phyloP scores from a whole-genome alignment of 64 coral and sea anemone species.

The Pocillopora damicornis region DNA sequence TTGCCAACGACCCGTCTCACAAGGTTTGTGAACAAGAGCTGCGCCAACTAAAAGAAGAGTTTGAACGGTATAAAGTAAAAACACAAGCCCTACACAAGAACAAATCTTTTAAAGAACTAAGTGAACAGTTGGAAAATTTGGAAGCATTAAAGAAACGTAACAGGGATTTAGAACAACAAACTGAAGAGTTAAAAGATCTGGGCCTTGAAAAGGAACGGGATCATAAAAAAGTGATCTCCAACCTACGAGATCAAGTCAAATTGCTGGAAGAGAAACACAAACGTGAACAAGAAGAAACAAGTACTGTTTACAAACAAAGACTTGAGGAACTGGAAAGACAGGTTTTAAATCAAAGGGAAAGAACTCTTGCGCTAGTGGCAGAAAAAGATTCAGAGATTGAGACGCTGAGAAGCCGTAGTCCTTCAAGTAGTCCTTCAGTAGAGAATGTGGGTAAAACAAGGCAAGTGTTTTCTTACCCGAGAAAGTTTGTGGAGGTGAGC shows the following conservation, averaged over 20 bases:
- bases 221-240: constrained; percentile 31
- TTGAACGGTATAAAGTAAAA: constrained; percentile 69
- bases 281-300: constrained; percentile 45
- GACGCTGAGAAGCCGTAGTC: constrained; percentile 44
- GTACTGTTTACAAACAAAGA: constrained; percentile 79
- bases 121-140: constrained; percentile 51
- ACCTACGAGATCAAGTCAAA: constrained; percentile 44
- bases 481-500: constrained; percentile 58
- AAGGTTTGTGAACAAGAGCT: constrained; percentile 88
- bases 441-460: constrained; percentile 1
- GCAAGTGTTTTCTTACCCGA: constrained; percentile 56
- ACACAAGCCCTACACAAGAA: constrained; percentile 49
- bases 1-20: constrained; percentile 78
- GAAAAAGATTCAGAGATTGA: constrained; percentile 96
- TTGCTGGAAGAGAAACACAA: constrained; percentile 49
- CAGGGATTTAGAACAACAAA: constrained; percentile 59
- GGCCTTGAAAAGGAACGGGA: constrained; percentile 57
- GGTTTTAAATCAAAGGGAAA: constrained; percentile 82
- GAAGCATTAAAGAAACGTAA: constrained; percentile 73
- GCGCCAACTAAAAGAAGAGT: constrained; percentile 91
- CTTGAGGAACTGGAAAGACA: constrained; percentile 90
- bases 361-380: constrained; percentile 76
- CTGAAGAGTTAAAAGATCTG: constrained; percentile 68
- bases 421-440: constrained; percentile 40
- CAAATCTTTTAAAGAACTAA: constrained; percentile 61